Evolutionary conservation across 2,888 invertebrate species (phyloP), one percentile per base, ranked within the genome.

Genomic region (Microplitis manilae): DNA sequence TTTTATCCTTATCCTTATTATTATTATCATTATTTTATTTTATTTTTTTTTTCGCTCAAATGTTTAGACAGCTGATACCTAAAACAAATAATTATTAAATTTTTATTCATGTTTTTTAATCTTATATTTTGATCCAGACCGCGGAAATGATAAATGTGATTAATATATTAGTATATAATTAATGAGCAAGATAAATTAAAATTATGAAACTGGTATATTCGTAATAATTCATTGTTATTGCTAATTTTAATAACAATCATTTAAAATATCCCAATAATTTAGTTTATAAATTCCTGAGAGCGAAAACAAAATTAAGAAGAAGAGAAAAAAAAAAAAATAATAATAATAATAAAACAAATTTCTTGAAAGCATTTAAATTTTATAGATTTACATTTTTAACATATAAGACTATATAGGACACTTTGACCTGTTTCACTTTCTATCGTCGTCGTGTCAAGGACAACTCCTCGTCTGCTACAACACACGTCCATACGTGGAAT

Each of bases 371-470:
- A 39, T 62, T 75, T 62, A 41, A 61, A 69, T 69, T 64, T 62
- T 38, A 38, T 61, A 68, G 30, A 60, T 67, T 30, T 73, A 50
- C 30, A 5, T 61, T 15, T 50, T 17, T 50, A 62, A 60, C 64
- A 13, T 50, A 50, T 50, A 73, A 41, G 38, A 71, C 30, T 73
- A 65, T 73, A 73, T 73, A 20, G 64, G 65, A 62, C 64, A 73
- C 41, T 65, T 65, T 73, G 73, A 73, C 73, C 73, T 73, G 68
- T 77, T 77, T 77, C 73, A 77, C 77, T 77, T 77, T 77, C 77
- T 77, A 73, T 77, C 77, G 65, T 65, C 67, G 83, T 73, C 85
- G 85, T 88, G 88, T 87, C 88, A 88, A 88, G 88, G 88, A 87
- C 87, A 86, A 86, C 87, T 82, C 85, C 86, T 86, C 85, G 17